Base-by-base conservation (phyloP, 2,888 invertebrate species). In the Cerastis leucographa region DNA sequence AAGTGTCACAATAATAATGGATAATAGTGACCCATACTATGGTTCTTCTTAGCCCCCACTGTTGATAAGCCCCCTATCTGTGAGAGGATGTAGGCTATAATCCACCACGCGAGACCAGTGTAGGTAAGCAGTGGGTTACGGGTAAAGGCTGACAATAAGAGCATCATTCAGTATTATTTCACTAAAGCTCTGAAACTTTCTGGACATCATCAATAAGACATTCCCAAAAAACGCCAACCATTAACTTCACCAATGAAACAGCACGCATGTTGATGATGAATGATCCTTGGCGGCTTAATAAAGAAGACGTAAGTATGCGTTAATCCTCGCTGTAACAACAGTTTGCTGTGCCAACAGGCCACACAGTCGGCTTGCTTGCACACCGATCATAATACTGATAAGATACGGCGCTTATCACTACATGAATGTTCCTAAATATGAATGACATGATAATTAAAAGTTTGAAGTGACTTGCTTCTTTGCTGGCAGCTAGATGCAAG, bases 331-430 rank as follows among this genome's bases (percentile, higher is more conserved):
- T 73, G 54, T 72, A 74, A 70, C 74, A 70, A 82, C 66, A 85
- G 51, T 83, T 80, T 74, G 72, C 71, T n/a, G n/a, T 40, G 49
- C 54, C 29, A 86, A 80, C 76, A 86, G 86, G 73, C 84, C 84
- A 83, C 85, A 86, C 84, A 83, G 35, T 29, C 71, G 22, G 75
- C 62, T 51, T 83, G 81, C 71, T 83, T 86, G 73, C 19, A n/a
- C 29, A 74, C 49, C 76, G 80, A 80, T 86, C 76, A 71, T 75
- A 77, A 66, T 7, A 69, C 51, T 69, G 85, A 85, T 85, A 86
- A 85, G 76, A 86, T 80, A 86, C 14, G n/a, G 19, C 44, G 29
- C 6, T n/a, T 17, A 77, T 25, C 72, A 71, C 74, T 67, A 64
- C 67, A 64, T 19, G 40, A 73, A 65, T 81, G 70, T 77, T 71